Evolutionary conservation across 2,888 invertebrate species (phyloP).

Genomic region (Mythimna pallens): DNA sequence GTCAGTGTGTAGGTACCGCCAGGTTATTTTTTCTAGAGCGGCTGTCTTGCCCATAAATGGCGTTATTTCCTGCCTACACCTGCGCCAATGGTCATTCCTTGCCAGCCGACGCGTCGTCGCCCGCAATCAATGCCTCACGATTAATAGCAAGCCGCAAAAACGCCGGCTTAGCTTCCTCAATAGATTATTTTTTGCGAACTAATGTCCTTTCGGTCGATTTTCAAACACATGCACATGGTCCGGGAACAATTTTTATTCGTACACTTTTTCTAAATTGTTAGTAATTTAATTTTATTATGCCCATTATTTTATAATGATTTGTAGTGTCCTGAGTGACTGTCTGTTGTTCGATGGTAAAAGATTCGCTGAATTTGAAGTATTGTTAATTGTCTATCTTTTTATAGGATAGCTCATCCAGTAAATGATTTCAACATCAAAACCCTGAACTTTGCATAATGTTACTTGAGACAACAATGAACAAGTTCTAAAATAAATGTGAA

Average conservation of each 20-base stretch:
- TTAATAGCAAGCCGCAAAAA: conserved; percentile 65
- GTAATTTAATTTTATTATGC: conserved; percentile 3
- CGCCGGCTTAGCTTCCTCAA: conserved; percentile 62
- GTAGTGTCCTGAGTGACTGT: not conserved
- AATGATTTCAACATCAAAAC: conserved; percentile 19
- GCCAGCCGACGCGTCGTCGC: conserved; percentile 57
- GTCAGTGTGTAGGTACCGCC: conserved; percentile 34
- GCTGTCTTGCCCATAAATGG: conserved; percentile 72
- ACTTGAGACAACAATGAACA: conserved; percentile 32
- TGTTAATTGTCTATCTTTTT: not conserved
- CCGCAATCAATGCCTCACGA: conserved; percentile 67
- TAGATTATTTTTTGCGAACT: conserved; percentile 59
- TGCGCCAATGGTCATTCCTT: conserved; percentile 67
- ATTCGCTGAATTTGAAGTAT: not conserved
- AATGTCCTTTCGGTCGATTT: conserved; percentile 62
- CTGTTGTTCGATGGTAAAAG: conserved; percentile 1
- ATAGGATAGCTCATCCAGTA: not conserved
- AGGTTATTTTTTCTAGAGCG: conserved; percentile 61
- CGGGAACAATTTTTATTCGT: conserved; percentile 9
- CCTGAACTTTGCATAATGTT: not conserved
- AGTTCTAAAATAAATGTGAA: conserved; percentile 55
- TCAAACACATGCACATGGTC: conserved; percentile 43
- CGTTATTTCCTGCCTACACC: conserved; percentile 71
- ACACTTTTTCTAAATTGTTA: not conserved
- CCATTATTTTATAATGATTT: conserved; percentile 4